phyloP scores from a whole-genome alignment of 2,113 vertebrate species.

The Cheilinus undulatus region DNA sequence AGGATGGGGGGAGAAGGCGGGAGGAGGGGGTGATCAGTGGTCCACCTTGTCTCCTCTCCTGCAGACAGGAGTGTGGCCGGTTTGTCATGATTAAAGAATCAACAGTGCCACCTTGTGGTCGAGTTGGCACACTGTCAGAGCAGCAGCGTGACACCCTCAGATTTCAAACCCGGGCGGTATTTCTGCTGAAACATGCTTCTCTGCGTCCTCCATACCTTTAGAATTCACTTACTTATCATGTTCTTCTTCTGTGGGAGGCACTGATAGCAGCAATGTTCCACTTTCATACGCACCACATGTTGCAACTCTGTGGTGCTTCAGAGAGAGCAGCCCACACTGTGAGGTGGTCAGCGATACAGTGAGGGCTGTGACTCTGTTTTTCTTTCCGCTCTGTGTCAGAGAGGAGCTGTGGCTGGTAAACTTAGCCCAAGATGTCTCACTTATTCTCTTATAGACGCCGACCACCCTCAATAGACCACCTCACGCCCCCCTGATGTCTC shows the following conservation, averaged over 20 bases:
- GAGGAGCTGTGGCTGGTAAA: constrained; percentile 31
- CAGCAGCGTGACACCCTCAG: background rate
- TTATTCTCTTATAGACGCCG: constrained; percentile 49
- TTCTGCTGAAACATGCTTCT: constrained; percentile 47
- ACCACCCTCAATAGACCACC: constrained; percentile 57
- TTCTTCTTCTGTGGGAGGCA: constrained; percentile 30
- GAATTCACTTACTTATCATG: constrained; percentile 38
- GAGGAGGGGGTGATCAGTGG: constrained; percentile 19
- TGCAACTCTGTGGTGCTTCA: constrained; percentile 34
- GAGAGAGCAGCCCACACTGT: constrained; percentile 29
- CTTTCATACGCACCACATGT: constrained; percentile 25
- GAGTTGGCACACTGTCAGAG: background rate
- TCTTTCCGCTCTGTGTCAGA: constrained; percentile 55
- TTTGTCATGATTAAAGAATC: constrained; percentile 45
- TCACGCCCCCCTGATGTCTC: constrained; percentile 43
- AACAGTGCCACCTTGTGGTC: constrained; percentile 78
- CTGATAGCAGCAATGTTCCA: constrained; percentile 42
- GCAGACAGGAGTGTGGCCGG: background rate
- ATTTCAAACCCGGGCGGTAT: constrained; percentile 15
- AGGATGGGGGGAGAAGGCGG: constrained; percentile 12
- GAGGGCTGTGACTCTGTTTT: constrained; percentile 58
- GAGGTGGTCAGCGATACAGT: constrained; percentile 60
- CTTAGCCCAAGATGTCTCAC: constrained; percentile 65
- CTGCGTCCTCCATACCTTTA: constrained; percentile 20
- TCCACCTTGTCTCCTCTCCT: background rate